Evolutionary conservation across 2,113 vertebrate species (phyloP).

Genomic region (Tursiops truncatus): DNA sequence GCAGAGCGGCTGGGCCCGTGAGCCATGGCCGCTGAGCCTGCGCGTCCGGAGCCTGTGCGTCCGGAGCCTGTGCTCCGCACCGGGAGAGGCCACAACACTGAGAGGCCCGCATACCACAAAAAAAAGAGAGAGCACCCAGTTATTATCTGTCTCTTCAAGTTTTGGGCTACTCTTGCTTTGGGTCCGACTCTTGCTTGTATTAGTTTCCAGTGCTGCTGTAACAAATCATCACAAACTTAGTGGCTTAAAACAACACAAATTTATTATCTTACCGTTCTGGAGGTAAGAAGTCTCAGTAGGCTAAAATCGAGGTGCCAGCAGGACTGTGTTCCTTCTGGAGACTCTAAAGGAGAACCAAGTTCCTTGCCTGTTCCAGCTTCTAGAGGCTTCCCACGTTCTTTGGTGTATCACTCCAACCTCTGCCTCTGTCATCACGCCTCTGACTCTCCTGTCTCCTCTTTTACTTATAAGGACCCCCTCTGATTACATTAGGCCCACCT

Average conservation of each 20-base stretch:
- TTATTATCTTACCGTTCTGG: background rate
- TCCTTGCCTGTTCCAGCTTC: background rate
- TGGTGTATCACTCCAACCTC: background rate
- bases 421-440: background rate
- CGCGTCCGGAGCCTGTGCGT: no score
- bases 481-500: background rate
- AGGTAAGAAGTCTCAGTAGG: background rate
- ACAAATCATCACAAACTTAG: background rate
- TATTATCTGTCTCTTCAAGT: background rate
- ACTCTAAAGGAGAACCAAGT: background rate
- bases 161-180: background rate
- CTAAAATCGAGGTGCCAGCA: background rate
- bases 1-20: no score
- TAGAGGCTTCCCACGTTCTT: no score
- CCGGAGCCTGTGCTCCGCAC: no score
- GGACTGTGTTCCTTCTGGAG: background rate
- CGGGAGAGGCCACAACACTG: no score
- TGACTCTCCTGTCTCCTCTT: background rate
- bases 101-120: no score
- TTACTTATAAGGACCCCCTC: background rate
- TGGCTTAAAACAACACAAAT: background rate
- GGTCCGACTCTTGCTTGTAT: background rate
- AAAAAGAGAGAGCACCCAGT: background rate
- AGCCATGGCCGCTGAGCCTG: no score
- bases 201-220: background rate